phyloP scores from a whole-genome alignment of 2,797 vertebrate species.

The Acestrorhynchus altus region DNA sequence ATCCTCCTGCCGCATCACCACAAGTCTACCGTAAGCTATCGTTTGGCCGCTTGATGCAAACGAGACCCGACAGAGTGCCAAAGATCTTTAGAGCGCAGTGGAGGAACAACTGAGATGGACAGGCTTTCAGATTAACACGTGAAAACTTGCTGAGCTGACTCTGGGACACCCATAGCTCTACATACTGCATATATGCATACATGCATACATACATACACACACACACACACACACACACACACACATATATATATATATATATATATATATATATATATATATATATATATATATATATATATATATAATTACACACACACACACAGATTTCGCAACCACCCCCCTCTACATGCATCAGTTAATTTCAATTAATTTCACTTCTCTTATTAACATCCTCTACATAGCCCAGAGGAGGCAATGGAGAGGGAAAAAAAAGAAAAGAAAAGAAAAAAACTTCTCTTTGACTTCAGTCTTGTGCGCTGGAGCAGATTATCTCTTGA shows the following conservation, averaged over 20 bases:
- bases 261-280: too few species aligned
- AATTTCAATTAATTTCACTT: too few species aligned
- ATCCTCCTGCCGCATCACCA: slow-evolving; percentile 52
- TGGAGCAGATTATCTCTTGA: slow-evolving; percentile 43
- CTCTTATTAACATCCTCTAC: slow-evolving; percentile 26
- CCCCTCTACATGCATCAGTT: slow-evolving; percentile 20
- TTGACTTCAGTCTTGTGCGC: slow-evolving; percentile 51
- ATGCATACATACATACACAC: too few species aligned
- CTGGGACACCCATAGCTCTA: slow-evolving; percentile 37
- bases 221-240: too few species aligned
- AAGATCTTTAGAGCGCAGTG: neutral
- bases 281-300: too few species aligned
- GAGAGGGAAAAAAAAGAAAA: neutral
- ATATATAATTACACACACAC: too few species aligned
- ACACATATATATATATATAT: too few species aligned
- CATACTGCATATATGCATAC: too few species aligned
- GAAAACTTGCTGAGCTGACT: slow-evolving; percentile 46
- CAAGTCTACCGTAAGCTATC: slow-evolving; percentile 43
- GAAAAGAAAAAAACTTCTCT: slow-evolving; percentile 35
- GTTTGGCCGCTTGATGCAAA: slow-evolving; percentile 15
- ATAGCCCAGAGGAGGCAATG: neutral
- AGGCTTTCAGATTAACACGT: slow-evolving; percentile 30
- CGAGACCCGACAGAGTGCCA: neutral
- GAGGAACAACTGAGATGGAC: slow-evolving; percentile 22
- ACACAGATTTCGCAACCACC: slow-evolving; percentile 12